Evolutionary conservation across 92 coral and sea anemone species (phyloP).

Genomic region (Bergia sp.): DNA sequence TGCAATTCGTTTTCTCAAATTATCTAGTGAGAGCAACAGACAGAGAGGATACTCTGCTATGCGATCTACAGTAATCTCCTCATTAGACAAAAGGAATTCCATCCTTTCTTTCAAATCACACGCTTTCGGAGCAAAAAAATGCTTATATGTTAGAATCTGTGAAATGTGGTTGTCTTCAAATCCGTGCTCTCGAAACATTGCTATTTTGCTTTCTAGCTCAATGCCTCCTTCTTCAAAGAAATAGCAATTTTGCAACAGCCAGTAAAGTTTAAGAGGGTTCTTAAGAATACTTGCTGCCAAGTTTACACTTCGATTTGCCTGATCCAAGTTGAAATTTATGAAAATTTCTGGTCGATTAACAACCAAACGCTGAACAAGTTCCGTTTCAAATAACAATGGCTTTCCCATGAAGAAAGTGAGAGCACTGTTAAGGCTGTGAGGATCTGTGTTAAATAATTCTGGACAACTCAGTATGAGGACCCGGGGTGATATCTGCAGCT

Average conservation of each 20-base stretch:
- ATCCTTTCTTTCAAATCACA: slow-evolving; percentile 72
- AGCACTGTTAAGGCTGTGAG: slow-evolving; percentile 59
- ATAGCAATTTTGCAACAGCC: slow-evolving; percentile 79
- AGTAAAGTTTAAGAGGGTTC: slow-evolving; percentile 82
- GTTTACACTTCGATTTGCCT: slow-evolving; percentile 67
- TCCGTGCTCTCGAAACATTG: slow-evolving; percentile 62
- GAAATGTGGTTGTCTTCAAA: slow-evolving; percentile 87
- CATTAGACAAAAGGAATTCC: slow-evolving; percentile 66
- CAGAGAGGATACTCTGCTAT: slow-evolving; percentile 70
- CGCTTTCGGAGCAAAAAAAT: slow-evolving; percentile 78
- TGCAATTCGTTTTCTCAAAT: slow-evolving; percentile 69
- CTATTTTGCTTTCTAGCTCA: slow-evolving; percentile 69
- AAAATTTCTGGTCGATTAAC: slow-evolving; percentile 84
- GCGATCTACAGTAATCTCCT: slow-evolving; percentile 68
- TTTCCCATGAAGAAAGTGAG: slow-evolving; percentile 79
- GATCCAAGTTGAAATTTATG: slow-evolving; percentile 69
- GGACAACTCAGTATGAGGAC: slow-evolving; percentile 81
- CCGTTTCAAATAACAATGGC: slow-evolving; percentile 89
- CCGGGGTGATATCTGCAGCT: slow-evolving; percentile 84
- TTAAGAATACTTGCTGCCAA: slow-evolving; percentile 76
- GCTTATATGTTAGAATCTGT: slow-evolving; percentile 68
- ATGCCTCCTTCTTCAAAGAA: slow-evolving; percentile 77
- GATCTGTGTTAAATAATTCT: slow-evolving; percentile 68
- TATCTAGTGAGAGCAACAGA: slow-evolving; percentile 70
- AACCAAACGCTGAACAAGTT: slow-evolving; percentile 75